Evolutionary conservation across 2,113 vertebrate species (phyloP), one percentile per base, ranked within the genome.

Genomic region (Gila orcuttii): DNA sequence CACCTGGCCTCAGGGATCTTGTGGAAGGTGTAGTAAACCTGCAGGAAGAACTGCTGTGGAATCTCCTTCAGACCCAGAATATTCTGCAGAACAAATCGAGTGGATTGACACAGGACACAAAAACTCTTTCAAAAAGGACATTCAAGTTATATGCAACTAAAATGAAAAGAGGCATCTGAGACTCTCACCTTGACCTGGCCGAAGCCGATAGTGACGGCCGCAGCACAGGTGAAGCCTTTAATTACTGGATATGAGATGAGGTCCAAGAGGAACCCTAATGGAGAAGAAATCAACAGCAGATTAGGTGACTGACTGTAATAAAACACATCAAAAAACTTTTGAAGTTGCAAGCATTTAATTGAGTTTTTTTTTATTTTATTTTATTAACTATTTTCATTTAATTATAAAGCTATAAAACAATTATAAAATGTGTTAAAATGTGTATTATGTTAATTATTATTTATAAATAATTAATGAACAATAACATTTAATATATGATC

Each of bases 221-320:
- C 98, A 42, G 98, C 96, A 0, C 95, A 98, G 0, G 97, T 99
- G 89, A 99, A 99, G 0, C 98, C 98, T 90, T 97, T 99, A 87
- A 99, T 96, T 60, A 99, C 97, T 0, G 98, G 98, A 84, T 87
- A 96, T 57, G 98, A 99, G 88, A 99, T 94, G 86, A 99, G 99
- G 81, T 99, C 97, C 94, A 99, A 90, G 11, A 99, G 93, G 85
- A 99, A 97, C 19, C 97, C 98, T 99, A 92, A 52, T 73, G 47
- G 82, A 59, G 36, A 13, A 83, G 25, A 64, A n/a, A 82, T 23
- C 12, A 42, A 62, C 28, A 68, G n/a, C n/a, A 36, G 45, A 69
- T 45, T 0, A 36, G 80, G 5, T 12, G 36, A 42, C 11, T 39
- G 3, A 17, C 19, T 2, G 8, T 4, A 68, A 12, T 3, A 42